Base-by-base conservation (phyloP, 2,888 invertebrate genomes). In the Diaperis boleti region DNA sequence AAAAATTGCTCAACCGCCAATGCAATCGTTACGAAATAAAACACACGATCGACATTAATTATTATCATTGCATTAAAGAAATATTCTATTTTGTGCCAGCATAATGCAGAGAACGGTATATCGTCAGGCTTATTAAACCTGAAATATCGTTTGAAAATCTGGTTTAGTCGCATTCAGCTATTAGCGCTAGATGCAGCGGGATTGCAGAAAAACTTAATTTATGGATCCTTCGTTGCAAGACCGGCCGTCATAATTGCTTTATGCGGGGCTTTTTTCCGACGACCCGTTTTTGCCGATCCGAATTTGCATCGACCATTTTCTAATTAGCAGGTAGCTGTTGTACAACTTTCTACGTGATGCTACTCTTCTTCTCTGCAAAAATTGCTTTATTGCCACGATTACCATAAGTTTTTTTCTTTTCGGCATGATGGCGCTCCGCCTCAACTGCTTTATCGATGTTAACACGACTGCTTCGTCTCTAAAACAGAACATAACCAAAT, bases 111-210 rank as follows among this genome's bases (percentile, higher is more conserved):
- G 42, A 42, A 55, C 33, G 55, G 42, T 55, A 55, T 31, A 42
- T 42, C 55, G 26, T 54, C 11, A 17, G 17, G 26, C 26, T 54
- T 39, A 55, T 55, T 42, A 55, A 42, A 55, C 42, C 55, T 45
- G 45, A 56, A 56, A 56, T 45, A 52, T 52, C 49, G 49, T 49
- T 35, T 18, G 54, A 31, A 54, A 42, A 54, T 54, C 54, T 41
- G 54, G 54, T 54, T 54, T 52, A 11, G 17, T 52, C 13, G 52
- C 52, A 37, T 22, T 52, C 22, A 52, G 37, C 52, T 39, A 52
- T 52, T 52, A 52, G 49, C 10, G 14, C 49, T 29, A 49, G 49
- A 49, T 49, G 35, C 35, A 35, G 31, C n/a, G 39, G 18, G 26
- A 26, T 54, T 41, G 17, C 54, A 54, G 39, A 55, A 55, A 42